These are phyloP conservation scores for Acleris laterana DNA, from an alignment of 2,888 invertebrate genomes.

Conservation along the genomic window DNA sequence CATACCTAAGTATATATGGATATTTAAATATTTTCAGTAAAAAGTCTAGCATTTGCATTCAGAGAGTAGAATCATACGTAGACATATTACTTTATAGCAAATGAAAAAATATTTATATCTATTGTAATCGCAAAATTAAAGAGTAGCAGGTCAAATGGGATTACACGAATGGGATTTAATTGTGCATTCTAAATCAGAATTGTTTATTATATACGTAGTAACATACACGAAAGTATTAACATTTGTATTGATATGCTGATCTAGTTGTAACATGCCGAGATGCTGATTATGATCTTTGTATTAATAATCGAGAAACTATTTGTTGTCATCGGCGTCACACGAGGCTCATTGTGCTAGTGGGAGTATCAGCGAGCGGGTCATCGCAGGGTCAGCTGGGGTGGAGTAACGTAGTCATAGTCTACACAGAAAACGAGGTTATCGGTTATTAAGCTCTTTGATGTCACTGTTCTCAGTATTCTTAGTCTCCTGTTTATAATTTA, in stretches of 20 bases:
- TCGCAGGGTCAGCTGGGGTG: constrained; percentile 12
- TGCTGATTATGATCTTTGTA: constrained; percentile 1
- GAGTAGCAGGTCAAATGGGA: no score
- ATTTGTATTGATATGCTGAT: neutral
- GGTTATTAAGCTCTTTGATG: neutral
- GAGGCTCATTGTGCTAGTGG: constrained; percentile 1
- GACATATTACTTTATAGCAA: no score
- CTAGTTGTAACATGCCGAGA: neutral
- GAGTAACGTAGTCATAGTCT: neutral
- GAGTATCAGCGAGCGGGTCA: constrained; percentile 9
- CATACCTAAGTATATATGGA: no score
- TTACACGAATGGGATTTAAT: no score
- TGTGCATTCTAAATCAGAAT: no score
- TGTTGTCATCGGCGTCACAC: neutral
- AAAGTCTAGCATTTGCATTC: no score
- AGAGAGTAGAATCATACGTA: no score
- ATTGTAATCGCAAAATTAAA: no score
- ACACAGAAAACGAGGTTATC: constrained; percentile 1
- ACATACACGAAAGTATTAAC: no score
- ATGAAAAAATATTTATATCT: no score
- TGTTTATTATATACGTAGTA: no score
- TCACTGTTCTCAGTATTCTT: constrained; percentile 4
- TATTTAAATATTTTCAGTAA: no score
- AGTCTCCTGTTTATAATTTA: neutral
- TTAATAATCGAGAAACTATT: neutral